Percentiles rank a stretch among this genome's conserved stretches.
phyloP scores from a whole-genome alignment of 1,140 invertebrate genomes.

The Leptopilina clavipes region DNA sequence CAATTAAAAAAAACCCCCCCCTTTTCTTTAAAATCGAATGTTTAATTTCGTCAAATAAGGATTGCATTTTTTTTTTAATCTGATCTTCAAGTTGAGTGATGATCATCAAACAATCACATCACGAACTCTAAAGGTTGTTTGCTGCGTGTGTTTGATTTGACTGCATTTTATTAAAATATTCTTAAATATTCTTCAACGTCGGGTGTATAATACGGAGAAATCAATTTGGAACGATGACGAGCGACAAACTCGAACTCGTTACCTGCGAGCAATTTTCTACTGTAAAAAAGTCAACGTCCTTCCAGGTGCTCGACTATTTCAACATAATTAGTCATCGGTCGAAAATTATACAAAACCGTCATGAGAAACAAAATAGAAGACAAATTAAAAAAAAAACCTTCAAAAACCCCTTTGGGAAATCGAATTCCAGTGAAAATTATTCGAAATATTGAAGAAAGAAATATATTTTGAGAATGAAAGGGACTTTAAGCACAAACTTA shows the following conservation, averaged over 20 bases:
- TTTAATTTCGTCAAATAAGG: no score
- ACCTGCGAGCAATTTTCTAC: neutral
- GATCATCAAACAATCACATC: slow-evolving; percentile 5
- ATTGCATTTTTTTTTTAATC: neutral
- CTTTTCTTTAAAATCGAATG: no score
- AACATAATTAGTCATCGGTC: slow-evolving; percentile 55
- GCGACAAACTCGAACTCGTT: slow-evolving; percentile 10
- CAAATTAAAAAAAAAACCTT: slow-evolving; percentile 18
- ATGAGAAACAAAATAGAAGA: slow-evolving; percentile 23
- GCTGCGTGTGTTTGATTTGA: neutral
- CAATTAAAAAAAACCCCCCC: no score
- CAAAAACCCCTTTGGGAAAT: slow-evolving; percentile 8
- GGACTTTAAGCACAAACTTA: no score
- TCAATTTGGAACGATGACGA: slow-evolving; percentile 23
- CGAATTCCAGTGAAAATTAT: neutral
- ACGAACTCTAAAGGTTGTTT: neutral
- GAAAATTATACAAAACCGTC: slow-evolving; percentile 3
- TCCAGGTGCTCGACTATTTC: slow-evolving; percentile 51
- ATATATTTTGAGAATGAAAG: no score
- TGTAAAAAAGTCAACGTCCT: neutral
- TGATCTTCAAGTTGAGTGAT: neutral
- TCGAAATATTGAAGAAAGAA: neutral
- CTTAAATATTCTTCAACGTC: neutral
- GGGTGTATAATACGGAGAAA: neutral
- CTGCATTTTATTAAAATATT: slow-evolving; percentile 11